Evolutionary conservation across 2,113 vertebrate genomes (phyloP).

Genomic region (Jacana jacana): DNA sequence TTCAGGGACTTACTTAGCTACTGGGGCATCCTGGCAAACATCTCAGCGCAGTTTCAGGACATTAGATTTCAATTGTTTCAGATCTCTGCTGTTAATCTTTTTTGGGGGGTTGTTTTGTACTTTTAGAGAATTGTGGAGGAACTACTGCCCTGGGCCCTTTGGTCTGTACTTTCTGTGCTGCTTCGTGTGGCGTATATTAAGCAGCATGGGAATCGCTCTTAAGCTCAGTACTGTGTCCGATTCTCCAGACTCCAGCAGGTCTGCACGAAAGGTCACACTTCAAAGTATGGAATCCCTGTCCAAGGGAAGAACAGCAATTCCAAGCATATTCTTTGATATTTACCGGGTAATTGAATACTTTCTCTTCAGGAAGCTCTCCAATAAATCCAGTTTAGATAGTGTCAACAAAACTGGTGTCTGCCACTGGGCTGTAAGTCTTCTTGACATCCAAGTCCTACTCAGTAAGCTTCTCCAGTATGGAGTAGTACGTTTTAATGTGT

Average conservation of each 20-base stretch:
- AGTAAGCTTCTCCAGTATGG: not conserved
- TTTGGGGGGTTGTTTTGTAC: not conserved
- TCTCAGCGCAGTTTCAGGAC: not conserved
- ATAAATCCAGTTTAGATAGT: not conserved
- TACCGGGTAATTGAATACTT: not conserved
- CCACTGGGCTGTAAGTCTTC: not conserved
- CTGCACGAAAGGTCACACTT: not conserved
- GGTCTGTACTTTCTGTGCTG: not conserved
- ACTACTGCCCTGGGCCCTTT: not conserved
- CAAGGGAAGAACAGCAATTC: not conserved
- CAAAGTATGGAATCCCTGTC: not conserved
- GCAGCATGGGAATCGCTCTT: not conserved
- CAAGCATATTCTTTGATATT: not conserved
- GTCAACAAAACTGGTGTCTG: not conserved
- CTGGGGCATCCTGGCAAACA: not conserved
- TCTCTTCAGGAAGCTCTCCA: not conserved
- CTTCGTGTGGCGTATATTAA: not conserved
- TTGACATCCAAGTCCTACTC: not conserved
- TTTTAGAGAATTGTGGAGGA: not conserved
- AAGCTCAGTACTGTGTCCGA: not conserved
- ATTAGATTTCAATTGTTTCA: not conserved
- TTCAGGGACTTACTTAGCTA: not conserved
- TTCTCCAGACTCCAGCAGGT: not conserved
- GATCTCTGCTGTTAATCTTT: not conserved
- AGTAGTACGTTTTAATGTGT: not conserved